Percentiles rank a stretch among this genome's conserved stretches.
Conservation (phyloP, 2,797 vertebrate genomes). For the Mus caroli region DNA sequence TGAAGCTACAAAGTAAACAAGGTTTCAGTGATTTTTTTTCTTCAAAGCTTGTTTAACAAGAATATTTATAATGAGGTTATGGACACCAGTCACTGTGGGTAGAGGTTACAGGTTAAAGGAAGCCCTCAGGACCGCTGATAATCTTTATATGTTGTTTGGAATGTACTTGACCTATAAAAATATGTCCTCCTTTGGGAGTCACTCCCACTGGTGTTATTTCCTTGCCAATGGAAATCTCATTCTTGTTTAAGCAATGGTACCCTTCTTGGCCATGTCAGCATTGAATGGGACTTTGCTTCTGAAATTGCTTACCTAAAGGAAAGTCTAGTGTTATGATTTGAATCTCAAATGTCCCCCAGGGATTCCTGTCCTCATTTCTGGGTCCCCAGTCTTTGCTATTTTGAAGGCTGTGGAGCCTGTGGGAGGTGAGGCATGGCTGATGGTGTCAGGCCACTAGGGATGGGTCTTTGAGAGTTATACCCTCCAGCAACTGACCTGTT, state of each 20-base stretch:
- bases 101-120: neutral
- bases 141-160: neutral
- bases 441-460: neutral
- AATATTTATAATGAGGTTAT: neutral
- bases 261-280: neutral
- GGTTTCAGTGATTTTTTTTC: neutral
- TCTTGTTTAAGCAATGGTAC: neutral
- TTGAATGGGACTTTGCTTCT: neutral
- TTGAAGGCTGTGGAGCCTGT: neutral
- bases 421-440: neutral
- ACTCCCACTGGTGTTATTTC: neutral
- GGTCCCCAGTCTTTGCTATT: neutral
- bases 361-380: neutral
- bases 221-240: neutral
- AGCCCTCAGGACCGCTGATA: neutral
- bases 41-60: neutral
- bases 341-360: neutral
- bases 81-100: too few species aligned
- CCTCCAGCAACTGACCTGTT: neutral
- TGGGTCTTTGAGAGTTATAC: neutral
- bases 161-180: neutral
- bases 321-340: neutral
- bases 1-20: neutral
- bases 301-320: neutral
- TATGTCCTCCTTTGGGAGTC: neutral